Evolutionary conservation across 2,113 vertebrate genomes (phyloP).

Genomic region (Xiphorhynchus elegans): DNA sequence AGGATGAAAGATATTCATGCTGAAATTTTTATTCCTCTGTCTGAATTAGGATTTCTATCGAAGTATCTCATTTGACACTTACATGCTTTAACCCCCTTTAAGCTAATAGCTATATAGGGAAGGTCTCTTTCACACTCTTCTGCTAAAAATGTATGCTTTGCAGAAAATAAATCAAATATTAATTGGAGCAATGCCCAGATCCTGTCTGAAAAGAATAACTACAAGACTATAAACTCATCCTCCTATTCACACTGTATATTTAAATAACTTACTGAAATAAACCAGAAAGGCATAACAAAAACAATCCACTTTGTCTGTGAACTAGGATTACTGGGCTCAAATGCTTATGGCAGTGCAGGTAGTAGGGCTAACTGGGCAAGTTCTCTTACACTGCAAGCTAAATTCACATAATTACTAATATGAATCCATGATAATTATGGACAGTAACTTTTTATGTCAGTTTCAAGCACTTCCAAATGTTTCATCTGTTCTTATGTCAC

Average conservation of each 20-base stretch:
- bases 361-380: neutral
- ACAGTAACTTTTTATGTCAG: neutral
- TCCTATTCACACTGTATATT: neutral
- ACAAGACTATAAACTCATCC: neutral
- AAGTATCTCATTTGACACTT: neutral
- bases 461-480: neutral
- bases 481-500: neutral
- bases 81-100: neutral
- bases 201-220: neutral
- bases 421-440: neutral
- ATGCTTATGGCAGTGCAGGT: neutral
- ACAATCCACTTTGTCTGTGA: neutral
- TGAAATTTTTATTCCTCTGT: conserved; percentile 10
- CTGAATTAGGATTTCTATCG: neutral
- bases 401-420: neutral
- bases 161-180: conserved; percentile 49
- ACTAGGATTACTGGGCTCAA: neutral
- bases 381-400: neutral
- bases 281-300: neutral
- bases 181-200: conserved; percentile 33
- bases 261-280: conserved; percentile 10
- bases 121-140: neutral
- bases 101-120: neutral
- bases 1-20: neutral
- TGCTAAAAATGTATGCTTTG: conserved; percentile 31